Base-by-base conservation (phyloP, 2,797 vertebrate genomes). In the Petrocephalus schoutedeni region DNA sequence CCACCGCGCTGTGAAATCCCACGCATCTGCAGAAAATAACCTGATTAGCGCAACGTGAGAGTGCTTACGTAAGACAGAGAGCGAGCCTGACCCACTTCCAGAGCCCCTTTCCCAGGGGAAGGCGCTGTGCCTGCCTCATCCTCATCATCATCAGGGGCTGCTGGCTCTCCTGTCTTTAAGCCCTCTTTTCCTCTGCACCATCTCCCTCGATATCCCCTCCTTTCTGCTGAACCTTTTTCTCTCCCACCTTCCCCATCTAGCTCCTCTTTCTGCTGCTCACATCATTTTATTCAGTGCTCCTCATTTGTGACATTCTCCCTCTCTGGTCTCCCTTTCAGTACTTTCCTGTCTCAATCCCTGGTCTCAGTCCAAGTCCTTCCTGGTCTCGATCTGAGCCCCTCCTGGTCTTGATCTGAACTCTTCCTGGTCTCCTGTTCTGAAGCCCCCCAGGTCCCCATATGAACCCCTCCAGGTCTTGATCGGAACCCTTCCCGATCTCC, bases 1-100 rank as follows among this genome's bases (percentile, higher is more conserved):
- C 45, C 45, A 49, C 80, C 49, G 53, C n/a, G 80, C 56, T 41
- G 84, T 86, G 84, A 86, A 86, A 86, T 86, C 84, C 84, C 56
- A 36, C 54, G 56, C 84, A 36, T 58, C 32, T 2, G 19, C 54
- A 86, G 84, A 58, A 86, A 86, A 86, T 59, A 86, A 59, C 84
- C 84, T 56, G 54, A 86, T 86, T 86, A 86, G 54, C 2, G 56
- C 54, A 45, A 59, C 14, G 84, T 59, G 56, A 86, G 56, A 58
- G 84, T 4, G 23, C 56, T 86, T 86, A 86, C 28, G 84, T 58
- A 86, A 86, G 12, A 23, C 51, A 16, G 54, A 23, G 84, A 86
- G 51, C 16, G 12, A 58, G 54, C 84, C 54, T 59, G 84, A 86
- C 56, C 54, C 56, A 57, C 84, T 58, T 57, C 53, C 84, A 85